Base-by-base conservation (phyloP, 1,140 invertebrate genomes). In the Achatina immaculata region DNA sequence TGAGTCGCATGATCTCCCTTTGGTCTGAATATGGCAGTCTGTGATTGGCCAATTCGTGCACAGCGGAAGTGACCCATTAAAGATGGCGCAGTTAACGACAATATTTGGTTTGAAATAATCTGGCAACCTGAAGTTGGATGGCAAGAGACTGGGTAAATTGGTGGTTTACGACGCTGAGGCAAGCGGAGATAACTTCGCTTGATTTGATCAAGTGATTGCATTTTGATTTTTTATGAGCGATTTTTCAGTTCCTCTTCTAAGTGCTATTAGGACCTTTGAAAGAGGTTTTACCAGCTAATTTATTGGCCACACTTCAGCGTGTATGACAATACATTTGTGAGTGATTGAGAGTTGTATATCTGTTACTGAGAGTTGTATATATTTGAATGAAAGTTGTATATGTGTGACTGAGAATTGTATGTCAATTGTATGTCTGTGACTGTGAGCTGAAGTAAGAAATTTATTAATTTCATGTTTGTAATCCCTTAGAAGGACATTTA, bases 81-180 rank as follows among this genome's bases (percentile, higher is more conserved):
- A 62, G n/a, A 62, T 62, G 58, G 58, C 58, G 58, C 28, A 31
- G n/a, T 9, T 62, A 62, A 62, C 28, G 58, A 34, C n/a, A 28
- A 62, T 62, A 62, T 62, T 62, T 62, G 58, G 16, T 16, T 62
- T 31, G 58, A 31, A 62, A 28, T 62, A 31, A 62, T 62, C n/a
- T 62, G 58, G 21, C 58, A 34, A 28, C 31, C 31, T 62, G 58
- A 62, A 62, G n/a, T 62, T 62, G n/a, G n/a, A 0, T 62, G 58
- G 31, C n/a, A 62, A 62, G 58, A 31, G n/a, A 3, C 9, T 0
- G 7, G 16, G n/a, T 28, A 31, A 31, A 62, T 62, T 62, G 4
- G 28, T 62, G 58, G 58, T 62, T 62, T 21, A 62, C 31, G 58
- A 31, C 16, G 28, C 1, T 3, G 3, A 62, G 58, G 58, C 58